Conservation (phyloP, 2,797 vertebrate genomes). For the Gorsachius magnificus region DNA sequence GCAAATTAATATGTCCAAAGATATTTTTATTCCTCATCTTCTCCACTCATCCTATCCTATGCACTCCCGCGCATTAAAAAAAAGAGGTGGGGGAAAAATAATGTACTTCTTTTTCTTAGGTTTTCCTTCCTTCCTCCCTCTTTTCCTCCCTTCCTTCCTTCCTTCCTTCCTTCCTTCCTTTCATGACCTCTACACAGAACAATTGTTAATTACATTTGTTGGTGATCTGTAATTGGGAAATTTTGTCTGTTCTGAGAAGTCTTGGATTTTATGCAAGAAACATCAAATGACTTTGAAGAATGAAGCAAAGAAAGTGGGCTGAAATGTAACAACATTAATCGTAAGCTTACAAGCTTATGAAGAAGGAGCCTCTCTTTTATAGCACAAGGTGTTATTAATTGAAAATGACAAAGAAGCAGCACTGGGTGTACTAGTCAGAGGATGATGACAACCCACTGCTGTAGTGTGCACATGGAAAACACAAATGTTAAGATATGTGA, state of each 20-base stretch:
- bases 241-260: neutral
- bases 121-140: accelerated
- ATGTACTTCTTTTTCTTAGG: neutral
- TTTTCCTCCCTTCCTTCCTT: too few relatives aligned
- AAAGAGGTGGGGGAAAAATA: neutral
- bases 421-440: neutral
- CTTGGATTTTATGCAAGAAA: neutral
- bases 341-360: neutral
- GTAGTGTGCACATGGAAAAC: neutral
- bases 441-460: neutral
- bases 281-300: neutral
- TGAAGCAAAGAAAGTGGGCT: neutral
- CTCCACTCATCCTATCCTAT: neutral
- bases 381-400: neutral
- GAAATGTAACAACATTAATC: neutral
- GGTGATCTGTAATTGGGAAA: neutral
- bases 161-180: neutral
- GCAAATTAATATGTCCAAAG: neutral
- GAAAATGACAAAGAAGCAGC: neutral
- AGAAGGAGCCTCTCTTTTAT: neutral
- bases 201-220: neutral
- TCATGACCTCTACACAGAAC: neutral
- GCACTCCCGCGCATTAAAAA: neutral
- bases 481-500: neutral
- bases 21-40: neutral